A percentile compares a stretch with the other conserved stretches of the same genome.
Evolutionary conservation across 2,797 vertebrate genomes (phyloP).

Genomic region (Uromys caudimaculatus): DNA sequence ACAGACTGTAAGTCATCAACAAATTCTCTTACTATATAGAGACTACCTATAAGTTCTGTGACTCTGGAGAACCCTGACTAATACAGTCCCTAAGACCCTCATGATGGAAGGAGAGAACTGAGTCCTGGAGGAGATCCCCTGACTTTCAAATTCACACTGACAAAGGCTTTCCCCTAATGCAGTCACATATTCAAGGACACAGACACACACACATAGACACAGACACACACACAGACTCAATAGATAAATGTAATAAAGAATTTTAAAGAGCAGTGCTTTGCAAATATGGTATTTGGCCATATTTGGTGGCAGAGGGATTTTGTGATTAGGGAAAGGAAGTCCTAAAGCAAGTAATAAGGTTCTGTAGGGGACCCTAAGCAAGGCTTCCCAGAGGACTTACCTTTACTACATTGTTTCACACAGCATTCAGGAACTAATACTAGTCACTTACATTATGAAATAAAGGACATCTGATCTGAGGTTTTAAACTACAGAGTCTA

Average conservation of each 20-base stretch:
- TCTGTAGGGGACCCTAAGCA: not conserved
- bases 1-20: too few relatives aligned
- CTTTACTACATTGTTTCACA: not conserved
- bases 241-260: not conserved
- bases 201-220: not conserved
- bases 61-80: too few relatives aligned
- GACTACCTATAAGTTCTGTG: too few relatives aligned
- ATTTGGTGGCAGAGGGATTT: not conserved
- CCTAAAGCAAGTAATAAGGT: not conserved
- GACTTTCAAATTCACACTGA: not conserved
- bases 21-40: too few relatives aligned
- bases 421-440: not conserved
- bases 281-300: not conserved
- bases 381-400: not conserved
- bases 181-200: not conserved
- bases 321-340: not conserved
- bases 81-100: not conserved
- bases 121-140: not conserved
- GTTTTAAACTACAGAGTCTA: slow-evolving; percentile 10
- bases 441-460: not conserved
- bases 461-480: not conserved
- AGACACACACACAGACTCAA: not conserved
- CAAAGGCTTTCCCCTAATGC: not conserved
- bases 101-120: not conserved
- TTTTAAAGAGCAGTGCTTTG: not conserved